Conservation (phyloP, 2,113 vertebrate genomes). For the Nibea coibor region DNA sequence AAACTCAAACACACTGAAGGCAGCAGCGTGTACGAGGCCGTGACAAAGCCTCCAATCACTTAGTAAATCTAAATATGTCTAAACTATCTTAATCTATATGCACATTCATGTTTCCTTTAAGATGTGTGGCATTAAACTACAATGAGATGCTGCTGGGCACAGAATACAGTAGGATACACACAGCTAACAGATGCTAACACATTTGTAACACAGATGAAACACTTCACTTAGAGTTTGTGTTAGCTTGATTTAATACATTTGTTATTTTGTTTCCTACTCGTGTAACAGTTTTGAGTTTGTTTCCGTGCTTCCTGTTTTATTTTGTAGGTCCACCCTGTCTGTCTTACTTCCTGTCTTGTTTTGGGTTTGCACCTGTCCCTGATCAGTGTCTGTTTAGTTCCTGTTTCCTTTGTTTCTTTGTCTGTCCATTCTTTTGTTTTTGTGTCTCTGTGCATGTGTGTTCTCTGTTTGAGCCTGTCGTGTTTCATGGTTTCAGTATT, state of each 20-base stretch:
- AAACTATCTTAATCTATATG: background rate
- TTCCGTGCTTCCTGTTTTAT: too few species aligned
- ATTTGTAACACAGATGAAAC: background rate
- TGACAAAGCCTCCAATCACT: slow-evolving; percentile 2
- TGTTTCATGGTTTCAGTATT: too few species aligned
- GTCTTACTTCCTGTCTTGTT: too few species aligned
- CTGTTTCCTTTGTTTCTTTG: too few species aligned
- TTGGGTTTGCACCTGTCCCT: too few species aligned
- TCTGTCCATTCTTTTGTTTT: too few species aligned
- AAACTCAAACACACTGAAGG: slow-evolving; percentile 24
- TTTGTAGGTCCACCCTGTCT: too few species aligned
- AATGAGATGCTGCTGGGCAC: background rate
- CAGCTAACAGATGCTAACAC: background rate
- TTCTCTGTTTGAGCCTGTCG: too few species aligned
- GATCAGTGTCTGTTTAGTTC: too few species aligned
- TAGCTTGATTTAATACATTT: background rate
- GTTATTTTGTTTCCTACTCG: background rate
- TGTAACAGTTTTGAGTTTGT: background rate
- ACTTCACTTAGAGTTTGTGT: background rate
- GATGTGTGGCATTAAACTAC: background rate
- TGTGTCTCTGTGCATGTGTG: too few species aligned
- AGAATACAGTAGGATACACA: background rate
- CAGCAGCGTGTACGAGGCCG: background rate
- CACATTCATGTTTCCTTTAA: background rate
- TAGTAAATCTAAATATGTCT: background rate